Evolutionary conservation across 2,797 vertebrate genomes (phyloP).

Genomic region (Rousettus madagascariensis): DNA sequence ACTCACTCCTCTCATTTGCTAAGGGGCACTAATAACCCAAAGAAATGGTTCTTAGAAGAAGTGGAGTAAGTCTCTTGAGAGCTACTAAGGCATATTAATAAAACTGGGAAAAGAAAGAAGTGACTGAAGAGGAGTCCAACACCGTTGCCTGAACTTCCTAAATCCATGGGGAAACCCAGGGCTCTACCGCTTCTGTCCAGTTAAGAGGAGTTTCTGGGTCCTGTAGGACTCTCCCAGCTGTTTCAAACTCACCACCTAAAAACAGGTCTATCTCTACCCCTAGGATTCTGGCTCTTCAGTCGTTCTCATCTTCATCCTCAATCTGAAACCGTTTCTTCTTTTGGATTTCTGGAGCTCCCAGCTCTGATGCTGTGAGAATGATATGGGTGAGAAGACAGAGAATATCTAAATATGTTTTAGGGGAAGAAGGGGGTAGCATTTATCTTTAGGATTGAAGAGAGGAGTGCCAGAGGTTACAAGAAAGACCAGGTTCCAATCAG

Average conservation of each 20-base stretch:
- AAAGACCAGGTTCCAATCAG: background rate
- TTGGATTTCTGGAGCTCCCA: background rate
- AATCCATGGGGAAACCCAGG: background rate
- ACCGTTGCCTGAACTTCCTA: background rate
- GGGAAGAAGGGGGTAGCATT: background rate
- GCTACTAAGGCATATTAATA: background rate
- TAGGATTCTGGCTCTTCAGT: conserved; percentile 44
- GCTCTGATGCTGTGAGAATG: background rate
- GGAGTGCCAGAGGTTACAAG: background rate
- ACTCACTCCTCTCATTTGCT: background rate
- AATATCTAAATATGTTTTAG: background rate
- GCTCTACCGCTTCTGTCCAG: background rate
- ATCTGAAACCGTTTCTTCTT: conserved; percentile 82
- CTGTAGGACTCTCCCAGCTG: background rate
- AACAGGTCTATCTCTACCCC: background rate
- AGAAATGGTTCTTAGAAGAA: background rate
- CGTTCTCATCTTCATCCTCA: conserved; percentile 75
- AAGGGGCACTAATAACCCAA: background rate
- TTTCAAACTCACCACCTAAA: background rate
- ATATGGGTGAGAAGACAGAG: background rate
- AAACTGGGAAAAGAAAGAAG: background rate
- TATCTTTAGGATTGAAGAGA: background rate
- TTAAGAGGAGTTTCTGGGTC: background rate
- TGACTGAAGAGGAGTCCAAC: background rate
- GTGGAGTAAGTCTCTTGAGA: background rate